phyloP scores from a whole-genome alignment of 2,888 invertebrate genomes.

The Eulithis testata region DNA sequence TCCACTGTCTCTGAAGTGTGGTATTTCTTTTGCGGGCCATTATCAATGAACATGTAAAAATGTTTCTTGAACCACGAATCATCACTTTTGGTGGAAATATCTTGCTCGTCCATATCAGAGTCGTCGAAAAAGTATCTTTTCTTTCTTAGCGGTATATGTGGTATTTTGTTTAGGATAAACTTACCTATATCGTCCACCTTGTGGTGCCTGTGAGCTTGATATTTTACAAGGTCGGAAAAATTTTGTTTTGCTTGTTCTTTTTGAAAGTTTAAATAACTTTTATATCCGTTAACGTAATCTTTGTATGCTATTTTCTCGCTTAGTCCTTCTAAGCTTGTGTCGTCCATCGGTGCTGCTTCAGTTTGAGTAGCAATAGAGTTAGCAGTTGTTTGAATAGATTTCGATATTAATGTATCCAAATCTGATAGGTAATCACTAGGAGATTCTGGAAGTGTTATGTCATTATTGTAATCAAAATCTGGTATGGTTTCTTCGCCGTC shows the following conservation, averaged over 20 bases:
- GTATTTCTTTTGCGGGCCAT: slow-evolving; percentile 61
- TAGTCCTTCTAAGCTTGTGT: slow-evolving; percentile 55
- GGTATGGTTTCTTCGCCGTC: slow-evolving; percentile 48
- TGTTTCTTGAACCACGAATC: slow-evolving; percentile 74
- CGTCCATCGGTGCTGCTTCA: slow-evolving; percentile 31
- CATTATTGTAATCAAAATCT: slow-evolving; percentile 40
- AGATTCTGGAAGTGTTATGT: slow-evolving; percentile 5
- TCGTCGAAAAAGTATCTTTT: slow-evolving; percentile 59
- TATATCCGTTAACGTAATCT: slow-evolving; percentile 72
- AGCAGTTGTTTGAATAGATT: background rate
- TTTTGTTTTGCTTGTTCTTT: slow-evolving; percentile 59
- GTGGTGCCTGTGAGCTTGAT: slow-evolving; percentile 75
- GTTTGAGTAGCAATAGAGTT: background rate
- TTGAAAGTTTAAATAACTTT: slow-evolving; percentile 70
- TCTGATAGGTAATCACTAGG: slow-evolving; percentile 11
- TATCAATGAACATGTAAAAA: slow-evolving; percentile 67
- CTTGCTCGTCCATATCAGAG: slow-evolving; percentile 62
- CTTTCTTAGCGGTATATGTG: slow-evolving; percentile 50
- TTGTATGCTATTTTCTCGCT: slow-evolving; percentile 66
- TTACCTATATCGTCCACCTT: slow-evolving; percentile 77
- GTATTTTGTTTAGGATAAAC: slow-evolving; percentile 69
- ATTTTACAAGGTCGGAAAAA: slow-evolving; percentile 66
- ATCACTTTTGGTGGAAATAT: slow-evolving; percentile 67
- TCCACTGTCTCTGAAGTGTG: slow-evolving; percentile 64
- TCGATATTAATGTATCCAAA: background rate